Conservation (phyloP, 2,888 invertebrate genomes). For the Dioctria linearis region DNA sequence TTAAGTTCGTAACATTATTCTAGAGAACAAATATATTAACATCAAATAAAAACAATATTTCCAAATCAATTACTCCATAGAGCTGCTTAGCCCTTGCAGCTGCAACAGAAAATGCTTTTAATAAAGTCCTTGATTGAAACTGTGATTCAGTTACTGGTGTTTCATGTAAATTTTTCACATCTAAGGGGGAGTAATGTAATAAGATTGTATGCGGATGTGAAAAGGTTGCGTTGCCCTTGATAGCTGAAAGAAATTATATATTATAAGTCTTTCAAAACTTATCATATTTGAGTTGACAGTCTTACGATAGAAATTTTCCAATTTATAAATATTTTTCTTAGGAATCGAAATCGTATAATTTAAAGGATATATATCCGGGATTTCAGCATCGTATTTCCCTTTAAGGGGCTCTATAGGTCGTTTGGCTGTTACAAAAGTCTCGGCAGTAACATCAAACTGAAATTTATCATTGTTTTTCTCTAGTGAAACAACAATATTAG, state of each 20-base stretch:
- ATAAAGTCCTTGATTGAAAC: conserved; percentile 78
- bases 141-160: conserved; percentile 79
- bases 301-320: conserved; percentile 81
- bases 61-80: conserved; percentile 76
- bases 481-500: conserved; percentile 74
- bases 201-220: conserved; percentile 85
- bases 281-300: conserved; percentile 61
- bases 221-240: conserved; percentile 64
- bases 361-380: conserved; percentile 85
- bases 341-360: conserved; percentile 70
- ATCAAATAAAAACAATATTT: no score
- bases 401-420: conserved; percentile 74
- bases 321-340: conserved; percentile 77
- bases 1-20: conserved; percentile 77
- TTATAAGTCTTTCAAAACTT: not conserved
- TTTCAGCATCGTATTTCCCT: conserved; percentile 72
- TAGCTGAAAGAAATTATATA: conserved; percentile 55
- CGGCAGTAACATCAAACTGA: conserved; percentile 77
- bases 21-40: conserved; percentile 63
- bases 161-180: conserved; percentile 80
- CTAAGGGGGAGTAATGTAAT: conserved; percentile 77
- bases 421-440: conserved; percentile 78
- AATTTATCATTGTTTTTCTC: conserved; percentile 76
- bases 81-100: conserved; percentile 81
- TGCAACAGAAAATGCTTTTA: conserved; percentile 85